These are phyloP conservation scores for Pogonomyrmex californicus DNA, from an alignment of 1,140 invertebrate species.

Conservation along the genomic window DNA sequence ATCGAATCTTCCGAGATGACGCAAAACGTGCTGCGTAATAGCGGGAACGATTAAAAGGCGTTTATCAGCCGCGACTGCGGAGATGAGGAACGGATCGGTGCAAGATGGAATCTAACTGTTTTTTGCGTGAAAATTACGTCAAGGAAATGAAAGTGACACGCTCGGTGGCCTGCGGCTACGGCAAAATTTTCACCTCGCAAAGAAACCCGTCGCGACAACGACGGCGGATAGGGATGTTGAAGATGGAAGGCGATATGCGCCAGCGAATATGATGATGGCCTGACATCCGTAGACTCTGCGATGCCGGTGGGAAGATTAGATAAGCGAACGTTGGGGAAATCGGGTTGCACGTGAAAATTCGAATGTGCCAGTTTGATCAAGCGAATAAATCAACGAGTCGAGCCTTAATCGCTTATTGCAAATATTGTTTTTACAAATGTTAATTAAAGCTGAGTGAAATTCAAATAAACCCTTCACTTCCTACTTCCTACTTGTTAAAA, in stretches of 20 bases:
- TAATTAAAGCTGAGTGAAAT: neutral
- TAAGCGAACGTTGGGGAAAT: constrained; percentile 8
- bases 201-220: constrained; percentile 22
- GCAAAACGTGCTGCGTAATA: constrained; percentile 14
- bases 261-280: constrained; percentile 2
- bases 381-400: constrained; percentile 9
- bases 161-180: constrained; percentile 30
- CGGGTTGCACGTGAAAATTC: constrained; percentile 8
- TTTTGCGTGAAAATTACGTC: constrained; percentile 49
- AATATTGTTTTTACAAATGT: neutral
- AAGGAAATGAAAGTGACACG: constrained; percentile 54
- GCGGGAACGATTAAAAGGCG: constrained; percentile 42
- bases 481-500: neutral
- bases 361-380: neutral
- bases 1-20: constrained; percentile 15
- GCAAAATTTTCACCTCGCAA: constrained; percentile 52
- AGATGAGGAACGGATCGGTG: neutral
- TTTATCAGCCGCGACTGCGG: constrained; percentile 17
- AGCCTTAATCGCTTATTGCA: neutral
- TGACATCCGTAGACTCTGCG: neutral
- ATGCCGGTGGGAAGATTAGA: constrained; percentile 4
- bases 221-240: neutral
- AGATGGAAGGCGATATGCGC: constrained; percentile 34
- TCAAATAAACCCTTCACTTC: neutral
- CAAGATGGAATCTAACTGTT: constrained; percentile 8